Evolutionary conservation across 2,113 vertebrate genomes (phyloP).

Genomic region (Eolophus roseicapilla): DNA sequence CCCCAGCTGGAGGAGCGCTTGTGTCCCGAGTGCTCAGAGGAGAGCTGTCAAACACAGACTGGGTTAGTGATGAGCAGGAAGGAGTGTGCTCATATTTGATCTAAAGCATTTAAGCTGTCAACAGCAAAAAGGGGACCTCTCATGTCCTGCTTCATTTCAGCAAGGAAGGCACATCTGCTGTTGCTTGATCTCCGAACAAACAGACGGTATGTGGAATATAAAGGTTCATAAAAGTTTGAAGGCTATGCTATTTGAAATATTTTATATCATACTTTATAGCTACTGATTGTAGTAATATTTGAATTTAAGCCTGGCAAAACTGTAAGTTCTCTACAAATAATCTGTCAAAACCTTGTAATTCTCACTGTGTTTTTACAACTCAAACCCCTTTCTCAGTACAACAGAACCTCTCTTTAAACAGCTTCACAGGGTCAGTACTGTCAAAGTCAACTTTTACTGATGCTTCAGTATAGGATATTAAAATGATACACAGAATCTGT

Average conservation of each 20-base stretch:
- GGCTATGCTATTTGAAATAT: neutral
- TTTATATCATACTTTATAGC: neutral
- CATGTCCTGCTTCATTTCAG: neutral
- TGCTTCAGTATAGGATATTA: neutral
- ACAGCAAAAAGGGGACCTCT: neutral
- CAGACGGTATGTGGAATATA: neutral
- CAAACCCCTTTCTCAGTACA: neutral
- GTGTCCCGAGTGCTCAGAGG: conserved; percentile 80
- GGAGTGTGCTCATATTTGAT: accelerated
- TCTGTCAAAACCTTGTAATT: neutral
- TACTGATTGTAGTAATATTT: neutral
- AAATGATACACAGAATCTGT: neutral
- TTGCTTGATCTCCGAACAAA: neutral
- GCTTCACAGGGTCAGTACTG: neutral
- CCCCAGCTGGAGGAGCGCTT: conserved; percentile 96
- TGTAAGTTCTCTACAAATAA: neutral
- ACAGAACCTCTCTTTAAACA: neutral
- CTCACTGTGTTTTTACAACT: neutral
- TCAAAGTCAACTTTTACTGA: neutral
- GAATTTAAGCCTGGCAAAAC: neutral
- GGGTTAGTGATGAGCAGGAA: neutral
- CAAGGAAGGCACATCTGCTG: neutral
- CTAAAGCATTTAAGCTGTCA: neutral
- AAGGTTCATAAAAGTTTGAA: neutral
- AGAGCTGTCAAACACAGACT: conserved; percentile 58